A percentile compares a stretch with the other conserved stretches of the same genome.
Conservation (phyloP, 2,113 vertebrate genomes). For the Acanthisitta chloris region DNA sequence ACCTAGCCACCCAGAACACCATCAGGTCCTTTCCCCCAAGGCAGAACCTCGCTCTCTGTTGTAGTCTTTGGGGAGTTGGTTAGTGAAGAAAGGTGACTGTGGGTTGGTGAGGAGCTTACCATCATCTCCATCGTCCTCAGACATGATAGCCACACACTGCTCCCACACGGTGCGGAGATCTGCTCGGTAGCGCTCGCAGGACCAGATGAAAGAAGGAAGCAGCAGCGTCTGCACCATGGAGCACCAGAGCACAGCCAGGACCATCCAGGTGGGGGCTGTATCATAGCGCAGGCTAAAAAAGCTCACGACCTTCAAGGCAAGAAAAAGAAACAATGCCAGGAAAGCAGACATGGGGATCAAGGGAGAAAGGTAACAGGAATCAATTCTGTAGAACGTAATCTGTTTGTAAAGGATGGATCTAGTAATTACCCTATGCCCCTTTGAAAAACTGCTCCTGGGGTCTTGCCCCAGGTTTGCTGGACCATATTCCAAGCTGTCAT, state of each 20-base stretch:
- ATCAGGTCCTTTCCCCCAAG: background rate
- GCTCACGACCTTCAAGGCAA: conserved; percentile 75
- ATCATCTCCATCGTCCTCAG: conserved; percentile 79
- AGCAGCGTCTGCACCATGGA: conserved; percentile 83
- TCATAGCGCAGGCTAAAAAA: conserved; percentile 83
- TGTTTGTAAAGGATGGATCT: background rate
- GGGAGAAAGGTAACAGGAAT: background rate
- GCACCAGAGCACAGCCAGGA: conserved; percentile 82
- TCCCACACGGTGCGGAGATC: conserved; percentile 83
- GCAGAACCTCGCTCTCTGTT: background rate
- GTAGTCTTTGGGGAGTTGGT: background rate
- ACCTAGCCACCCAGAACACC: background rate
- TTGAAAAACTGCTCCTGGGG: background rate
- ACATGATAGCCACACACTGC: conserved; percentile 83
- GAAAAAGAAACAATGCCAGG: background rate
- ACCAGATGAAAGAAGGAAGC: conserved; percentile 83
- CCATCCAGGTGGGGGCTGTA: conserved; percentile 82
- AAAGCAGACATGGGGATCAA: background rate
- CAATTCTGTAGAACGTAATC: background rate
- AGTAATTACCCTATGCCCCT: background rate
- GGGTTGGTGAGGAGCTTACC: conserved; percentile 60
- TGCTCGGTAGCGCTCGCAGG: conserved; percentile 81
- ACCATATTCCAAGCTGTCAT: background rate
- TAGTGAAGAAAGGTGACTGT: background rate
- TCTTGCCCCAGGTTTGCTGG: background rate